phyloP scores from a whole-genome alignment of 1,140 invertebrate genomes.

The Trichoplusia ni region DNA sequence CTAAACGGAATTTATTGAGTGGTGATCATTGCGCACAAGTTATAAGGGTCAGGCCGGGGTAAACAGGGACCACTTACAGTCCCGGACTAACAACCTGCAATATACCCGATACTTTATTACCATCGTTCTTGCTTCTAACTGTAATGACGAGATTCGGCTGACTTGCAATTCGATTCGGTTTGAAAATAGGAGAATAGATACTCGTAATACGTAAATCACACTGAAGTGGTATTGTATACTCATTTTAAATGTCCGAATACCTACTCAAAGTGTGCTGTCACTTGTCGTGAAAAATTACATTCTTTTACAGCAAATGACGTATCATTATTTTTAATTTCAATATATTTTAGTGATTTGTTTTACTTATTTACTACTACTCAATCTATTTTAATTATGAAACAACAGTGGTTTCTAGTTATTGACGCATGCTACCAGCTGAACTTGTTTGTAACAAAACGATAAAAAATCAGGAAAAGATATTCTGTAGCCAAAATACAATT shows the following conservation, averaged over 20 bases:
- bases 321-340: too few relatives aligned
- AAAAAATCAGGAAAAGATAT: background rate
- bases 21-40: constrained; percentile 5
- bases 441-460: too few relatives aligned
- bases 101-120: constrained; percentile 17
- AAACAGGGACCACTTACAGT: constrained; percentile 16
- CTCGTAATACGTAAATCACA: background rate
- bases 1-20: constrained; percentile 11
- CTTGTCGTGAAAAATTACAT: too few relatives aligned
- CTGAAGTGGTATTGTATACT: too few relatives aligned
- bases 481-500: background rate
- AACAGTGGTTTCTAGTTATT: too few relatives aligned
- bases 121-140: constrained; percentile 10
- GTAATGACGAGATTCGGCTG: constrained; percentile 4
- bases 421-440: too few relatives aligned
- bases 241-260: background rate
- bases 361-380: too few relatives aligned
- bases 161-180: background rate
- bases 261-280: too few relatives aligned
- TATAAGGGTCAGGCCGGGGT: constrained; percentile 25
- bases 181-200: background rate
- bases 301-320: too few relatives aligned
- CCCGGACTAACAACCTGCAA: constrained; percentile 8
- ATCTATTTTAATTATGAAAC: too few relatives aligned
- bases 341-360: too few relatives aligned